Evolutionary conservation across 2,888 invertebrate species (phyloP), one percentile per base, ranked within the genome.

Genomic region (Tricholauxania praeusta): DNA sequence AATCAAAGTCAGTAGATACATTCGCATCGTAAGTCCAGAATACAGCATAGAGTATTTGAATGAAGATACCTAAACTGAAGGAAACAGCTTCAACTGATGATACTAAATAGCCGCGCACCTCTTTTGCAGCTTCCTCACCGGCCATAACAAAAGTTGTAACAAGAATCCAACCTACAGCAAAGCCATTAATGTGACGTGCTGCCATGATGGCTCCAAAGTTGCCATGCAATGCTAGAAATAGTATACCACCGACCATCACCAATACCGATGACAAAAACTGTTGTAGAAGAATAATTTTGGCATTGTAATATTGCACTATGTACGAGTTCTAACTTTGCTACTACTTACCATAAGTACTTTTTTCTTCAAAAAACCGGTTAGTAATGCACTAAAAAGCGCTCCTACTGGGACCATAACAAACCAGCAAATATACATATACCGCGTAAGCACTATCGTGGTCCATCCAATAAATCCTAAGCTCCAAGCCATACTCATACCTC

Each of bases 381-480:
- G 65, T 12, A 79, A 67, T 1, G 80, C 76, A 32, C 80, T 81
- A 4, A 83, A 12, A 1, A 81, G 7, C 0, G 77, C 81, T 19
- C 85, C 85, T 55, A 86, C 78, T 3, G 85, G 82, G 12, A 74
- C 82, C 0, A 79, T 84, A 64, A 85, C 78, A 69, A 83, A 85
- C 87, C 87, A 85, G n/a, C 81, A 83, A 19, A 81, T 22, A 1
- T 39, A 17, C 3, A 80, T 67, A 39, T 81, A 79, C 57, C 17
- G 59, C 28, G 28, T 28, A 3, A 28, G 2, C 28, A 28, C 28
- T 28, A 28, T 39, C 10, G 39, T 10, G 10, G 39, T 39, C 28
- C 28, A 32, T 53, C 60, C 39, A 8, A 12, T 12, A 51, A 78
- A 72, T 0, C 75, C 72, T 12, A 74, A 66, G 28, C 67, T 65